Evolutionary conservation across 2,888 invertebrate species (phyloP), one percentile per base, ranked within the genome.

Genomic region (Acleris laterana): DNA sequence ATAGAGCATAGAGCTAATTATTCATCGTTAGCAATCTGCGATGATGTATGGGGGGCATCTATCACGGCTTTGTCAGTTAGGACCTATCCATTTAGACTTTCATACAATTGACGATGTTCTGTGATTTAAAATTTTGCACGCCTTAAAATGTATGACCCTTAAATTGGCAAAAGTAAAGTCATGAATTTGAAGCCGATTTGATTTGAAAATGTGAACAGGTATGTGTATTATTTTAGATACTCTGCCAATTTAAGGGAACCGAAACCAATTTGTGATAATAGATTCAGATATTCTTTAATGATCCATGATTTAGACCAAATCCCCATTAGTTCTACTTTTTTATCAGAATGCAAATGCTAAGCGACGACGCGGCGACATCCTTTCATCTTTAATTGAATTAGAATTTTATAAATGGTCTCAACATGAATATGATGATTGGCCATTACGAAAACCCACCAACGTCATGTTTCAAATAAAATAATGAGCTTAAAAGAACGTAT

Each of bases 21-120:
- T 84, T 88, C 85, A 85, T 84, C 84, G 86, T 85, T 87, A 85
- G 82, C 73, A 71, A 77, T 76, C 77, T 81, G 76, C 72, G 75
- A 79, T 82, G 84, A 85, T 83, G 81, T 79, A 83, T 82, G 74
- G 74, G 75, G 68, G 74, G 76, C 83, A 32, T 85, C 80, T 78
- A 83, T 85, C 85, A 84, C 63, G 68, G 59, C 78, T 81, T 82
- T 83, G 82, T 82, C 38, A 38, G 38, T 38, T 13, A 38, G 38
- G n/a, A n/a, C n/a, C n/a, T 11, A 38, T 13, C 13, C 13, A 38
- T 38, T 38, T 38, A 32, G 32, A 1, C 25, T 11, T 32, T 32
- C 11, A 0, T 3, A 32, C 6, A 32, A 11, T 77, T 71, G 65
- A 71, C 60, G 53, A 63, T 64, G 69, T 69, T 69, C 70, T 11